phyloP scores from a whole-genome alignment of 1,140 invertebrate species.

The Ctenoplectra terminalis region DNA sequence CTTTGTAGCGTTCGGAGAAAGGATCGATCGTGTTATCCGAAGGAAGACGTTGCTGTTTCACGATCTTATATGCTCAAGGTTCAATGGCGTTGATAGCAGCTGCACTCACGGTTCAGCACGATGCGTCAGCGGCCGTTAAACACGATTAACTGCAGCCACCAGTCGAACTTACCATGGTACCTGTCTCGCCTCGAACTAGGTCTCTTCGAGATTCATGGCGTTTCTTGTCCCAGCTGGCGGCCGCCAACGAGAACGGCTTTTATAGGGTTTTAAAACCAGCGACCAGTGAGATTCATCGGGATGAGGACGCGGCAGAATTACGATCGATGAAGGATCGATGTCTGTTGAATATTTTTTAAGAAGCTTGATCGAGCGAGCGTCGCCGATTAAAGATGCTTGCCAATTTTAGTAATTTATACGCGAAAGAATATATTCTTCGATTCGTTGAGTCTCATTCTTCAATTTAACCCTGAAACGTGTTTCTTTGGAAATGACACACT shows the following conservation, averaged over 20 bases:
- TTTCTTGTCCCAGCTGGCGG: slow-evolving; percentile 31
- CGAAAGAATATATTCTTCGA: no score
- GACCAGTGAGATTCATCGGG: neutral
- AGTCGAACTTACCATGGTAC: slow-evolving; percentile 33
- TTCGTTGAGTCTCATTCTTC: no score
- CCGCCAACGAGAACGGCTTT: slow-evolving; percentile 28
- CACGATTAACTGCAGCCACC: slow-evolving; percentile 49
- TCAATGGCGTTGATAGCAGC: slow-evolving; percentile 18
- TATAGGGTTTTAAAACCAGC: slow-evolving; percentile 54
- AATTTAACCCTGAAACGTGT: no score
- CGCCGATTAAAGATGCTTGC: slow-evolving; percentile 6
- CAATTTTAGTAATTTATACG: no score
- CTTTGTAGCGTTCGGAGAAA: neutral
- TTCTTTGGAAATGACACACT: neutral
- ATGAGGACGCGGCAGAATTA: slow-evolving; percentile 15
- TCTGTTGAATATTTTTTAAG: neutral
- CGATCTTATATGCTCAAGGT: neutral
- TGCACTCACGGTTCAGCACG: slow-evolving; percentile 28
- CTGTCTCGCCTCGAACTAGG: slow-evolving; percentile 46
- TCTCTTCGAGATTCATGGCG: slow-evolving; percentile 49
- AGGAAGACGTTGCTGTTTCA: neutral
- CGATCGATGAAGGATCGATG: slow-evolving; percentile 14
- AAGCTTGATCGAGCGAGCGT: neutral
- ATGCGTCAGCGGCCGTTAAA: slow-evolving; percentile 54
- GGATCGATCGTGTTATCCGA: neutral